phyloP scores from a whole-genome alignment of 2,797 vertebrate species.

The Poecilia velifera region DNA sequence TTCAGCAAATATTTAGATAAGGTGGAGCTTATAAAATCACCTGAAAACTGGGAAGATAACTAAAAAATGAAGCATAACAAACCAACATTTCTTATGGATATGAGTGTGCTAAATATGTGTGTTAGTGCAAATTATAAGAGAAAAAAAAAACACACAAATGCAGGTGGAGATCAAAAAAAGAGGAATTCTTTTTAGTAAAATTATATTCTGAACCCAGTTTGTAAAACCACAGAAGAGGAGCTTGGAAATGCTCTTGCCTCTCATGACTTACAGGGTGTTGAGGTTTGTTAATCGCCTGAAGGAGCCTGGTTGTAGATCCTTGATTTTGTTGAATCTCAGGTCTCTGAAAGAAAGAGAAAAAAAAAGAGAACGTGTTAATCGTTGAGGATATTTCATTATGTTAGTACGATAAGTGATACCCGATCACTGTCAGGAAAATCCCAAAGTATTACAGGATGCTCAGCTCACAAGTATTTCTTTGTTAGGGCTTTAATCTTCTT shows the following conservation, averaged over 20 bases:
- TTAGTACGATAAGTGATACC: background rate
- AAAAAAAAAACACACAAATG: background rate
- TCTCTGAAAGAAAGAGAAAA: constrained; percentile 82
- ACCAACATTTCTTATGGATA: background rate
- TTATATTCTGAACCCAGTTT: constrained; percentile 66
- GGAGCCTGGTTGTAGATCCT: constrained; percentile 91
- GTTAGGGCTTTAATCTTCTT: constrained; percentile 47
- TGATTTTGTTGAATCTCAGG: constrained; percentile 97
- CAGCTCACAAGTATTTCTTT: constrained; percentile 50
- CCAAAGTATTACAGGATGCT: constrained; percentile 42
- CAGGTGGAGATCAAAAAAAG: background rate
- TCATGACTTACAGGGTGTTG: constrained; percentile 88
- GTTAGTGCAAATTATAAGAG: background rate
- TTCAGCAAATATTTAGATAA: background rate
- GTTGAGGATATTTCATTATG: background rate
- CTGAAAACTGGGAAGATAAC: background rate
- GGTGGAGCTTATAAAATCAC: background rate
- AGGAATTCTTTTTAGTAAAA: constrained; percentile 19
- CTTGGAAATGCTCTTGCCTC: constrained; percentile 15
- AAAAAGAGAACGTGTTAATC: constrained; percentile 13
- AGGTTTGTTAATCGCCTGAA: constrained; percentile 91
- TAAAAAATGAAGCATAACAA: background rate
- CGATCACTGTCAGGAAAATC: constrained; percentile 22
- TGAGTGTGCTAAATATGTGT: too few species aligned
- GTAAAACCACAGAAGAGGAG: constrained; percentile 48